Percentiles rank a stretch among this genome's conserved stretches.
Evolutionary conservation across 2,797 vertebrate species (phyloP).

Genomic region (Phoebastria nigripes): DNA sequence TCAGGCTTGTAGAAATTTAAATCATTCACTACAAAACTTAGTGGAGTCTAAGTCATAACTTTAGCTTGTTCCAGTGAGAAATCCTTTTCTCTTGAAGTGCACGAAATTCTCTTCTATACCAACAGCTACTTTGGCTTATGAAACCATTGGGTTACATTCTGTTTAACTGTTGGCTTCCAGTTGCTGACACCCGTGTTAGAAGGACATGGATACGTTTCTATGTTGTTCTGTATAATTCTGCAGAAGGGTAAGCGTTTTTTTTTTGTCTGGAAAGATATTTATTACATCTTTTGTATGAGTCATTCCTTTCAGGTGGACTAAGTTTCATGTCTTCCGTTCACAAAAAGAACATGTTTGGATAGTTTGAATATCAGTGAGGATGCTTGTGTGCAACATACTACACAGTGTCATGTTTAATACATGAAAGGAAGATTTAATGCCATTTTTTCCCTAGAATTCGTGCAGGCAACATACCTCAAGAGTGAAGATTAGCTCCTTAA

Average conservation of each 20-base stretch:
- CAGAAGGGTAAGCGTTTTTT: not conserved
- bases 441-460: not conserved
- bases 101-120: not conserved
- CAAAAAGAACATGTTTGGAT: not conserved
- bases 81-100: not conserved
- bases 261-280: not conserved
- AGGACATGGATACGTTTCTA: rapidly evolving
- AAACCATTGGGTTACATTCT: not conserved
- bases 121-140: not conserved
- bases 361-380: not conserved
- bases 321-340: not conserved
- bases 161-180: not conserved
- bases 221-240: not conserved
- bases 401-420: not conserved
- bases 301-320: not conserved
- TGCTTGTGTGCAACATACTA: not conserved
- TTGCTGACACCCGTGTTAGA: not conserved
- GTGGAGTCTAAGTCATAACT: too few relatives aligned
- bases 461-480: not conserved
- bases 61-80: not conserved
- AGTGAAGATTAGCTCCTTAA: not conserved
- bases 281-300: not conserved
- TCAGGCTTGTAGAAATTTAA: not conserved
- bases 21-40: not conserved
- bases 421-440: not conserved